A percentile compares a stretch with the other conserved stretches of the same genome.
phyloP scores from a whole-genome alignment of 2,888 invertebrate species.

The Polydrusus tereticollis region DNA sequence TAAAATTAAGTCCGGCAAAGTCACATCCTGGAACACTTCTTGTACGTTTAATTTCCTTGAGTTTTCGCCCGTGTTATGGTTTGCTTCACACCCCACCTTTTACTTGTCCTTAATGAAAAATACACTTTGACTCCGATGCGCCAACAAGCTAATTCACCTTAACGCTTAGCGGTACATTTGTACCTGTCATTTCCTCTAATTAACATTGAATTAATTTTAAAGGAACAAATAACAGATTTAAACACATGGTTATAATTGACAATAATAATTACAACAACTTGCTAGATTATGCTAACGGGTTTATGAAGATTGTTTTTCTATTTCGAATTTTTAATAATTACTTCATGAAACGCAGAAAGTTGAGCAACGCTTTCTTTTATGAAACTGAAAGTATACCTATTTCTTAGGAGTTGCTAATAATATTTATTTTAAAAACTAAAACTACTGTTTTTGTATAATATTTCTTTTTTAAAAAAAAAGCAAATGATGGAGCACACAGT shows the following conservation, averaged over 20 bases:
- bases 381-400: no score
- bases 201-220: slow-evolving; percentile 25
- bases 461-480: no score
- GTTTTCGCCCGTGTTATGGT: slow-evolving; percentile 44
- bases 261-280: no score
- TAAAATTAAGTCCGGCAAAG: slow-evolving; percentile 32
- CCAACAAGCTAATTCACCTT: slow-evolving; percentile 13
- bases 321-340: no score
- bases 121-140: neutral
- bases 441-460: no score
- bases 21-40: slow-evolving; percentile 39
- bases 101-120: slow-evolving; percentile 33
- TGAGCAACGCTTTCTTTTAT: no score
- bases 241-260: neutral
- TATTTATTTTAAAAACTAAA: no score
- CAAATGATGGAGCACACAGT: no score
- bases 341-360: no score
- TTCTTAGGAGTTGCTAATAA: no score
- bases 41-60: slow-evolving; percentile 39
- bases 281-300: no score
- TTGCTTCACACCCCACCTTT: slow-evolving; percentile 41
- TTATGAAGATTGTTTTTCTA: no score
- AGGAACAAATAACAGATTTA: neutral
- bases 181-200: slow-evolving; percentile 43
- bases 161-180: slow-evolving; percentile 16